Conservation (phyloP, 2,888 invertebrate genomes). For the Macaria notata region DNA sequence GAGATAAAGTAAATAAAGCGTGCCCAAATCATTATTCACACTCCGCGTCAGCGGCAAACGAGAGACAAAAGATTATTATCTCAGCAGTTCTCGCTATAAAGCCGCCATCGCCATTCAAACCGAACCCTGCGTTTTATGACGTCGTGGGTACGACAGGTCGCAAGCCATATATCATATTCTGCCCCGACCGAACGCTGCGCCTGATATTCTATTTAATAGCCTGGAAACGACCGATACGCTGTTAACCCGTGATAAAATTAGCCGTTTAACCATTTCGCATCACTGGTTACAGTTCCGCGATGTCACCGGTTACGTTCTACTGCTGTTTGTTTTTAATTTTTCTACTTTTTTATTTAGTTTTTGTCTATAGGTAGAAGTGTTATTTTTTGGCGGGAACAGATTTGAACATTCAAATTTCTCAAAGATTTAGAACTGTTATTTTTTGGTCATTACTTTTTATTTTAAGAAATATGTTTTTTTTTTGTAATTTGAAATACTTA, state of each 20-base stretch:
- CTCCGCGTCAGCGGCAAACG: constrained; percentile 39
- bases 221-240: constrained; percentile 42
- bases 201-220: constrained; percentile 54
- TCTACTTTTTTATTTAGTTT: no score
- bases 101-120: constrained; percentile 35
- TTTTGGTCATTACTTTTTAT: no score
- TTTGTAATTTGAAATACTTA: no score
- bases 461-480: no score
- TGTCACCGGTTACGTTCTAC: constrained; percentile 31
- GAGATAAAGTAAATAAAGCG: constrained; percentile 17
- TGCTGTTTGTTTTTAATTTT: constrained; percentile 14
- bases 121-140: constrained; percentile 51
- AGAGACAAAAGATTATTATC: constrained; percentile 48
- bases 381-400: no score
- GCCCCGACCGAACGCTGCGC: constrained; percentile 45
- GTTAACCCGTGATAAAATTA: constrained; percentile 34
- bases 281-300: constrained; percentile 29
- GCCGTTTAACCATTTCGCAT: constrained; percentile 32
- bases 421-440: no score
- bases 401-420: no score
- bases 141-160: constrained; percentile 42
- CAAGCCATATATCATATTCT: constrained; percentile 41
- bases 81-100: constrained; percentile 45
- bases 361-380: background rate
- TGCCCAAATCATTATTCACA: constrained; percentile 35